Conservation (phyloP, 2,797 vertebrate species). For the Esox masquinongy region DNA sequence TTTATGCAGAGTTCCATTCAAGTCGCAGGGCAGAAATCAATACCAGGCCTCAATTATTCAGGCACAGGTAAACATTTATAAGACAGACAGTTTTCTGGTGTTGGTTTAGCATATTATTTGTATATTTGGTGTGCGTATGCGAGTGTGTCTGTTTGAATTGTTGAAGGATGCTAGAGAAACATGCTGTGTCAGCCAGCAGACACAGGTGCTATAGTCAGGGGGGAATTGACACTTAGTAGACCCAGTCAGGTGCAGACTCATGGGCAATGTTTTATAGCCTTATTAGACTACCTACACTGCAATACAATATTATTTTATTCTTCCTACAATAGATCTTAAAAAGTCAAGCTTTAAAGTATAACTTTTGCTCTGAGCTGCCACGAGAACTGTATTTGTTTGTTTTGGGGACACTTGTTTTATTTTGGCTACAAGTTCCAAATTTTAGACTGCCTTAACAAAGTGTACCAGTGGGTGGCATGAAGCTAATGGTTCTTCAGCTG, state of each 20-base stretch:
- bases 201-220: not conserved
- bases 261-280: not conserved
- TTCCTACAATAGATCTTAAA: not conserved
- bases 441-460: not conserved
- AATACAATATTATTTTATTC: not conserved
- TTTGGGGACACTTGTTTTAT: not conserved
- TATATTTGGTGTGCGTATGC: not conserved
- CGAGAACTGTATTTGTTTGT: not conserved
- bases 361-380: not conserved
- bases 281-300: not conserved
- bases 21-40: not conserved
- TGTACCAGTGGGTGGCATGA: not conserved
- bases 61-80: not conserved
- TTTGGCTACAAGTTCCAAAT: not conserved
- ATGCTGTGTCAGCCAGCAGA: slow-evolving; percentile 4
- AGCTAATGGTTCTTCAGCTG: not conserved
- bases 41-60: not conserved
- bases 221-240: not conserved
- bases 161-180: not conserved
- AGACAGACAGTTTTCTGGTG: not conserved
- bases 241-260: not conserved
- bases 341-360: not conserved
- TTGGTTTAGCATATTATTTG: no score
- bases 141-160: not conserved
- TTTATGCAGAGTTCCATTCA: not conserved